phyloP scores from a whole-genome alignment of 2,888 invertebrate genomes.

The Aleiodes testaceus region DNA sequence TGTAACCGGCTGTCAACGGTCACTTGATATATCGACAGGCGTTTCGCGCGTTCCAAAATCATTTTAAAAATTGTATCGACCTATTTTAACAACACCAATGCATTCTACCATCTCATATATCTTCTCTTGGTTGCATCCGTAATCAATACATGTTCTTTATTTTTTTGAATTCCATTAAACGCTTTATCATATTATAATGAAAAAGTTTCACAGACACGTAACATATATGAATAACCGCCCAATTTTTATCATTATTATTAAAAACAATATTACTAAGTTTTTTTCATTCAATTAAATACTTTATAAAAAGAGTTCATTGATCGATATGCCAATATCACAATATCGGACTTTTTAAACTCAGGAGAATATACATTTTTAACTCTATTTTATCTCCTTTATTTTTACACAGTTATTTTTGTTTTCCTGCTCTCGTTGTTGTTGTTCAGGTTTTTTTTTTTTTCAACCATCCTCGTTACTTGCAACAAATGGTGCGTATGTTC shows the following conservation, averaged over 20 bases:
- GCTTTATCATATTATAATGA: background rate
- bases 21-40: constrained; percentile 40
- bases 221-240: background rate
- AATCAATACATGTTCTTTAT: constrained; percentile 13
- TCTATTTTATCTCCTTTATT: background rate
- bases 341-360: background rate
- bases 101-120: background rate
- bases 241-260: background rate
- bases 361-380: constrained; percentile 18
- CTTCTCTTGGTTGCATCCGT: background rate
- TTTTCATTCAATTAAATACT: background rate
- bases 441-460: constrained; percentile 9
- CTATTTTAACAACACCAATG: constrained; percentile 22
- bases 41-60: constrained; percentile 27
- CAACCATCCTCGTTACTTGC: background rate
- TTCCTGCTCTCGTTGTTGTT: background rate
- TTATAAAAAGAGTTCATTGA: constrained; percentile 30
- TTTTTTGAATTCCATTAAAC: constrained; percentile 1
- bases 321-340: constrained; percentile 30
- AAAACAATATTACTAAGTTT: background rate
- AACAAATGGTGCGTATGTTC: constrained; percentile 27
- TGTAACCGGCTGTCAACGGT: constrained; percentile 38
- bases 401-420: background rate
- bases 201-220: background rate
- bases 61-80: constrained; percentile 37